A percentile compares a stretch with the other conserved stretches of the same genome.
Conservation (phyloP, 2,888 invertebrate species). For the Andrena minutula region DNA sequence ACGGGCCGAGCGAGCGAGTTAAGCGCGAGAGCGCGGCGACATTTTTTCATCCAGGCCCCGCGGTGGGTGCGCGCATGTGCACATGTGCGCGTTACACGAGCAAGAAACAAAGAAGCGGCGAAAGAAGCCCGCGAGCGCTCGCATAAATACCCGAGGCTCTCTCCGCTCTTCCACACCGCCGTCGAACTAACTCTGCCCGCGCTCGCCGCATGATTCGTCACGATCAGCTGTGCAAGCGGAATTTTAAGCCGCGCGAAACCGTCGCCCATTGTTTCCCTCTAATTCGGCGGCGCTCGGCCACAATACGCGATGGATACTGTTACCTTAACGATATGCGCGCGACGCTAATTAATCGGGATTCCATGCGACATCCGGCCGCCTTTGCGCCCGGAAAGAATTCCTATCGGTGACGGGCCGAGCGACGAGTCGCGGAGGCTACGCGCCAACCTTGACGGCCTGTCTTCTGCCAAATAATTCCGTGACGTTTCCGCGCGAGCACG, state of each 20-base stretch:
- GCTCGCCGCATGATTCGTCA: conserved; percentile 62
- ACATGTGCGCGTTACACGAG: conserved; percentile 48
- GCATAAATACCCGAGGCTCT: conserved; percentile 71
- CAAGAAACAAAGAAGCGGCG: conserved; percentile 75
- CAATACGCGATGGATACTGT: conserved; percentile 49
- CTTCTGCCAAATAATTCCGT: conserved; percentile 33
- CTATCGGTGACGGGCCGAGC: conserved; percentile 23
- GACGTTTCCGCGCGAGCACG: background rate
- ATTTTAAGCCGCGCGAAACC: conserved; percentile 58
- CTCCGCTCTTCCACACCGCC: conserved; percentile 56
- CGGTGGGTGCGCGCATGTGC: conserved; percentile 50
- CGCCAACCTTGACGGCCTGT: conserved; percentile 44
- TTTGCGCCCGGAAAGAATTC: conserved; percentile 53
- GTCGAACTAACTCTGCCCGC: conserved; percentile 67
- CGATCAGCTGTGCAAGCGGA: conserved; percentile 67
- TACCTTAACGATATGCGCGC: conserved; percentile 53
- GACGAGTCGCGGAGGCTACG: conserved; percentile 18
- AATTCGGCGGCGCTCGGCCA: conserved; percentile 46
- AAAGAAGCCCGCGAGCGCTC: conserved; percentile 69
- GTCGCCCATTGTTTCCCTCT: conserved; percentile 50
- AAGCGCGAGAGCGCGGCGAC: conserved; percentile 29
- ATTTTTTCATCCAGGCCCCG: conserved; percentile 35
- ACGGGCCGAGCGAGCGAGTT: conserved; percentile 20
- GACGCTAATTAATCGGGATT: conserved; percentile 61
- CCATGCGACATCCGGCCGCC: conserved; percentile 60